Conservation (phyloP, 2,888 invertebrate species). For the Pristionchus fissidentatus region DNA sequence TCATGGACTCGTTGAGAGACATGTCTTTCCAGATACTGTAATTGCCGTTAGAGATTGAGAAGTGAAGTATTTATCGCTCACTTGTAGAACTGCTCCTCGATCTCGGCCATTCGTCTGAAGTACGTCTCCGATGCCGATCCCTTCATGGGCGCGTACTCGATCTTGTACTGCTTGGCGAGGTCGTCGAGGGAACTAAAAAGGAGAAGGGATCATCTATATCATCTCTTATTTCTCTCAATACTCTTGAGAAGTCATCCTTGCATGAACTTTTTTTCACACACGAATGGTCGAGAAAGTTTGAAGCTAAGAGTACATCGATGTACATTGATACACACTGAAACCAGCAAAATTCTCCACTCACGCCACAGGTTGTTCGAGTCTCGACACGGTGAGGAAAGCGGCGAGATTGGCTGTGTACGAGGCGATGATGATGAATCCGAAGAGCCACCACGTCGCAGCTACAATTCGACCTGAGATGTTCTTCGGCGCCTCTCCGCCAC, state of each 20-base stretch:
- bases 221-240: too few relatives aligned
- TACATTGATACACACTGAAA: too few relatives aligned
- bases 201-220: neutral
- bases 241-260: too few relatives aligned
- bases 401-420: conserved; percentile 98
- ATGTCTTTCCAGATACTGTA: conserved; percentile 96
- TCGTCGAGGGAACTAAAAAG: conserved; percentile 83
- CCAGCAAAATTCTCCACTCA: too few relatives aligned
- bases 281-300: too few relatives aligned
- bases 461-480: conserved; percentile 93
- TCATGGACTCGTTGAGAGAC: conserved; percentile 92
- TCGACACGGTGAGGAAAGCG: conserved; percentile 89
- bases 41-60: neutral
- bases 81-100: conserved; percentile 95
- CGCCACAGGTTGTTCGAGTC: conserved; percentile 74
- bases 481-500: conserved; percentile 95
- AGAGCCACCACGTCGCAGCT: conserved; percentile 96
- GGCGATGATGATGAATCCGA: conserved; percentile 98
- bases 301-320: too few relatives aligned
- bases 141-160: conserved; percentile 92
- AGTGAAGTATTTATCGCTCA: conserved; percentile 76
- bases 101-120: conserved; percentile 94
- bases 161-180: conserved; percentile 93
- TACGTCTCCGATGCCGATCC: conserved; percentile 92
- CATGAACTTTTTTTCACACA: neutral